These are phyloP conservation scores for Mongoloraphidia duomilia DNA, from an alignment of 2,888 invertebrate species.

Conservation along the genomic window DNA sequence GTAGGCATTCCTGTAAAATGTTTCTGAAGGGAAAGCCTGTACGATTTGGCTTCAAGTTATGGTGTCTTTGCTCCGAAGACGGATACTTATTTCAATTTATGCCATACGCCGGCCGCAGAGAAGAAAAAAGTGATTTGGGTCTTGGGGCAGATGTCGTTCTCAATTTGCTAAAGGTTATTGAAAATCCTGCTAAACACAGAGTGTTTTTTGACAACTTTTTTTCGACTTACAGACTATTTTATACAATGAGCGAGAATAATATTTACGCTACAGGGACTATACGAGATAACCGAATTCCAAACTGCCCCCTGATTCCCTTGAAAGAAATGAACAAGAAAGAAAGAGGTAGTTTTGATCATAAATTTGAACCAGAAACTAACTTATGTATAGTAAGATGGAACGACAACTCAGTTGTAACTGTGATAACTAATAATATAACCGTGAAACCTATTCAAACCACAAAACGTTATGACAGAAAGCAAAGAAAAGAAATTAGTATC, in stretches of 20 bases:
- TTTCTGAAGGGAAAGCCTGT: conserved; percentile 20
- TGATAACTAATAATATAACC: too few relatives aligned
- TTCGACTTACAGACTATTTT: conserved; percentile 11
- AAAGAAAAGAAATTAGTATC: too few relatives aligned
- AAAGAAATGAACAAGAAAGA: background rate
- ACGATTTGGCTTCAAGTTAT: conserved; percentile 19
- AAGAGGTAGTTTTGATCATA: background rate
- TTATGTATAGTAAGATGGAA: too few relatives aligned
- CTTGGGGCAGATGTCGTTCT: conserved; percentile 16
- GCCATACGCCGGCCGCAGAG: conserved; percentile 15
- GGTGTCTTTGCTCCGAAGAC: conserved; percentile 17
- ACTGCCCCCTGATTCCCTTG: background rate
- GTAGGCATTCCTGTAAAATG: conserved; percentile 19
- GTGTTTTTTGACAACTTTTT: conserved; percentile 17
- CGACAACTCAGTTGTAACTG: too few relatives aligned
- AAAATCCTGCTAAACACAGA: conserved; percentile 10
- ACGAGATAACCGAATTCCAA: conserved; percentile 1
- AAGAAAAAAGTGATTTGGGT: conserved; percentile 8
- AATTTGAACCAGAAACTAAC: background rate
- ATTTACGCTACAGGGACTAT: conserved; percentile 3
- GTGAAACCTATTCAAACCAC: too few relatives aligned
- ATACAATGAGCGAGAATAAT: conserved; percentile 7
- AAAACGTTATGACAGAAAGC: too few relatives aligned
- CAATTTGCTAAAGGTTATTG: conserved; percentile 14
- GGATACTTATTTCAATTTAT: conserved; percentile 17